Base-by-base conservation (phyloP, 2,888 invertebrate species). In the Lasioglossum zephyrum region DNA sequence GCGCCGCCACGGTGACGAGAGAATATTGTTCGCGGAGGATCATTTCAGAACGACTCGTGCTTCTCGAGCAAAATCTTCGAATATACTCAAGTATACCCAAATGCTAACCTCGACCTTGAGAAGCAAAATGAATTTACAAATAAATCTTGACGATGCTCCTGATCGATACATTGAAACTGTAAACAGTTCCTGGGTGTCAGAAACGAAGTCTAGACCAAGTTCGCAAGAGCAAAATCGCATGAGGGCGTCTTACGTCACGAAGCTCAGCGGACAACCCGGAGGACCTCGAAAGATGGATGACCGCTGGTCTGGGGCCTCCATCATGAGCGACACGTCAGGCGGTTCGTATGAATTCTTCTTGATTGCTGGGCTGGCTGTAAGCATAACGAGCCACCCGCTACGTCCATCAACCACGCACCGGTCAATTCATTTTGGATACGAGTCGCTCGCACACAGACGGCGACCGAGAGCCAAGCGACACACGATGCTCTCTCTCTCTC, bases 291-390 rank as follows among this genome's bases (percentile, higher is more conserved):
- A 94, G 94, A 94, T 94, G 92, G 94, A 95, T 95, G 93, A 91
- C 88, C 87, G 91, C 91, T 91, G 90, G 88, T 92, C 92, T 89
- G 88, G 92, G 91, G 92, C 87, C 92, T 94, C 93, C 94, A 94
- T 94, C 94, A 94, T 90, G 93, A 94, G 94, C 94, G 94, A 95
- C 94, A 93, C 94, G 94, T 93, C 93, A 91, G 92, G 91, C 92
- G 92, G 89, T 92, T 90, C 89, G 91, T 92, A 93, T 93, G 93
- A 94, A 94, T 94, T 92, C 92, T 89, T 92, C 92, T 92, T 93
- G 94, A 94, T 94, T 94, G 93, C 93, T 81, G 86, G 89, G 89
- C 90, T 87, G 92, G 92, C 91, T 92, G 93, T 87, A 89, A 90
- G 88, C 91, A 92, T 94, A 93, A 93, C 93, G 92, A 94, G 93